Percentiles rank a stretch among this genome's conserved stretches.
These are phyloP conservation scores for Tetraodon nigroviridis DNA, from an alignment of 2,113 vertebrate genomes.

Conservation along the genomic window DNA sequence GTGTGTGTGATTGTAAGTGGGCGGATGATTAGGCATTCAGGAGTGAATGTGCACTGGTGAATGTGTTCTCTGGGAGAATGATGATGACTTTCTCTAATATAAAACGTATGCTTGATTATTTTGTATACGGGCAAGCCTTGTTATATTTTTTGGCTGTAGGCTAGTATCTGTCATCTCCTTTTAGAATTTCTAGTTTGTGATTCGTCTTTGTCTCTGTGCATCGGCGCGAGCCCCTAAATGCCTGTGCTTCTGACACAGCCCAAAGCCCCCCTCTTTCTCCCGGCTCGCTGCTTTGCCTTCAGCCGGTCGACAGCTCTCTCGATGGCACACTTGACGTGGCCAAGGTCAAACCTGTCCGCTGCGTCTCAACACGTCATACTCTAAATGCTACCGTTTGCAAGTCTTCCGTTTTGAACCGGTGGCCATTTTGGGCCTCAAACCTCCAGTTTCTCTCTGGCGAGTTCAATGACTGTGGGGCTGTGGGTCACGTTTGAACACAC, in stretches of 20 bases:
- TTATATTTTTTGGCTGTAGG: conserved; percentile 30
- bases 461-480: conserved; percentile 54
- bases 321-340: conserved; percentile 52
- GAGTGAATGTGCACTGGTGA: conserved; percentile 25
- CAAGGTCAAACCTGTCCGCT: conserved; percentile 62
- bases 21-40: conserved; percentile 51
- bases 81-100: conserved; percentile 43
- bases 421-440: conserved; percentile 55
- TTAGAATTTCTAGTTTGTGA: conserved; percentile 21
- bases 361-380: conserved; percentile 57
- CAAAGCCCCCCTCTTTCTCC: conserved; percentile 19
- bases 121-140: conserved; percentile 8
- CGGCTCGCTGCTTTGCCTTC: conserved; percentile 31
- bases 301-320: conserved; percentile 45
- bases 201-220: conserved; percentile 19
- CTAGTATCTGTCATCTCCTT: conserved; percentile 41
- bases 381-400: conserved; percentile 38
- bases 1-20: conserved; percentile 31
- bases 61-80: conserved; percentile 27
- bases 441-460: conserved; percentile 60
- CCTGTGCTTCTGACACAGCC: conserved; percentile 23
- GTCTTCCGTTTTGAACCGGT: conserved; percentile 26
- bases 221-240: conserved; percentile 2
- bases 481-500: conserved; percentile 61
- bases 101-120: conserved; percentile 44